A percentile compares a stretch with the other conserved stretches of the same genome.
Evolutionary conservation across 1,140 invertebrate species (phyloP).

Genomic region (Camponotus pennsylvanicus): DNA sequence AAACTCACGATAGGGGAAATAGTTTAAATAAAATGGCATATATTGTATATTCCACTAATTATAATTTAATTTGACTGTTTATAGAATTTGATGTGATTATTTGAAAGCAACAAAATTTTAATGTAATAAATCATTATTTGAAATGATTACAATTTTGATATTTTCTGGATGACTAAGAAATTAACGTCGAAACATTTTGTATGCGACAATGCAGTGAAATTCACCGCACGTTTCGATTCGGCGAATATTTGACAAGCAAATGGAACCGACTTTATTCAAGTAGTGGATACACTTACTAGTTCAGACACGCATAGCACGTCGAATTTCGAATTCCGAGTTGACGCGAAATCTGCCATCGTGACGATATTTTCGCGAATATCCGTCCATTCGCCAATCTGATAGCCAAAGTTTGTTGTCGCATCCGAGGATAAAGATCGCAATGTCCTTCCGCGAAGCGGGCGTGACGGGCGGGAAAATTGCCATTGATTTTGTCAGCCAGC

Average conservation of each 20-base stretch:
- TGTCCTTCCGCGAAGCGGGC: background rate
- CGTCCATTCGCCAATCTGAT: slow-evolving; percentile 43
- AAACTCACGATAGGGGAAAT: background rate
- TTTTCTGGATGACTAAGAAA: background rate
- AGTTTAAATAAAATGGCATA: background rate
- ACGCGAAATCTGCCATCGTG: slow-evolving; percentile 38
- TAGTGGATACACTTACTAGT: slow-evolving; percentile 37
- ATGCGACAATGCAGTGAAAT: slow-evolving; percentile 27
- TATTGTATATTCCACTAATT: background rate
- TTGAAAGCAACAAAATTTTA: background rate
- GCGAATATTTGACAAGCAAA: slow-evolving; percentile 24
- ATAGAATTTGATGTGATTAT: background rate
- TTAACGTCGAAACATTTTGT: background rate
- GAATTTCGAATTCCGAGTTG: slow-evolving; percentile 49
- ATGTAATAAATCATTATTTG: background rate
- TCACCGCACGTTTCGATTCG: background rate
- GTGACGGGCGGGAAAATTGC: slow-evolving; percentile 73
- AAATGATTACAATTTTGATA: background rate
- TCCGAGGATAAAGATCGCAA: slow-evolving; percentile 52
- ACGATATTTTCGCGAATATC: slow-evolving; percentile 50
- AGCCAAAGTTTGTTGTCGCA: slow-evolving; percentile 52
- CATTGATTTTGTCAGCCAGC: slow-evolving; percentile 73
- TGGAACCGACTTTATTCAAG: slow-evolving; percentile 23
- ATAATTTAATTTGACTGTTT: background rate
- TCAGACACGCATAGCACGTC: slow-evolving; percentile 44